phyloP scores from a whole-genome alignment of 2,888 invertebrate genomes.

The Lithophane semibrunnea region DNA sequence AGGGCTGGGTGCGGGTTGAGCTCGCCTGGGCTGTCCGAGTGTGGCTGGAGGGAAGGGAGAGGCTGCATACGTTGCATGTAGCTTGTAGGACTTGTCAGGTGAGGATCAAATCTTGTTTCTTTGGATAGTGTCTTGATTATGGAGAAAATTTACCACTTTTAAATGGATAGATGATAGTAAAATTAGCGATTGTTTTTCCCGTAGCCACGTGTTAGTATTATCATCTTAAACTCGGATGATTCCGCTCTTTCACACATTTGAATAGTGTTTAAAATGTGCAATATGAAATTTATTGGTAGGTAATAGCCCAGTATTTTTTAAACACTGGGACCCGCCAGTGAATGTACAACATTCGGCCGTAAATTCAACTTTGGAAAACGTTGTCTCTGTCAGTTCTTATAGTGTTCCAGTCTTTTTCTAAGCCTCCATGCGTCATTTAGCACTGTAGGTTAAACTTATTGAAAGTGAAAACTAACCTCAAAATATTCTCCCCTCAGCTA shows the following conservation, averaged over 20 bases:
- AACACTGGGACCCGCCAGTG: background rate
- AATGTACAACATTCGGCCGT: background rate
- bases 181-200: background rate
- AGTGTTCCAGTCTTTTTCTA: background rate
- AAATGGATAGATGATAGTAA: background rate
- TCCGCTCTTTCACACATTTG: background rate
- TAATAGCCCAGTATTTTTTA: background rate
- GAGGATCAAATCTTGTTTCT: background rate
- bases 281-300: too few relatives aligned
- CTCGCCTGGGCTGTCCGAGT: slow-evolving; percentile 94
- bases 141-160: too few relatives aligned
- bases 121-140: background rate
- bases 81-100: slow-evolving; percentile 94
- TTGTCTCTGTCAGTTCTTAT: background rate
- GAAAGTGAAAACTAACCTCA: slow-evolving; percentile 3
- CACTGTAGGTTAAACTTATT: too few relatives aligned
- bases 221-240: too few relatives aligned
- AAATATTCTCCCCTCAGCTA: slow-evolving; percentile 78
- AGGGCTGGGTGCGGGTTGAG: slow-evolving; percentile 95
- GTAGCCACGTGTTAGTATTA: background rate
- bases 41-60: slow-evolving; percentile 93
- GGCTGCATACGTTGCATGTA: slow-evolving; percentile 93
- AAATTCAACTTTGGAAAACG: background rate
- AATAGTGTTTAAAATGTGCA: background rate
- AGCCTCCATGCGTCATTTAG: too few relatives aligned